A percentile compares a stretch with the other conserved stretches of the same genome.
Conservation (phyloP, 2,113 vertebrate genomes). For the Brachyhypopomus occidentalis region DNA sequence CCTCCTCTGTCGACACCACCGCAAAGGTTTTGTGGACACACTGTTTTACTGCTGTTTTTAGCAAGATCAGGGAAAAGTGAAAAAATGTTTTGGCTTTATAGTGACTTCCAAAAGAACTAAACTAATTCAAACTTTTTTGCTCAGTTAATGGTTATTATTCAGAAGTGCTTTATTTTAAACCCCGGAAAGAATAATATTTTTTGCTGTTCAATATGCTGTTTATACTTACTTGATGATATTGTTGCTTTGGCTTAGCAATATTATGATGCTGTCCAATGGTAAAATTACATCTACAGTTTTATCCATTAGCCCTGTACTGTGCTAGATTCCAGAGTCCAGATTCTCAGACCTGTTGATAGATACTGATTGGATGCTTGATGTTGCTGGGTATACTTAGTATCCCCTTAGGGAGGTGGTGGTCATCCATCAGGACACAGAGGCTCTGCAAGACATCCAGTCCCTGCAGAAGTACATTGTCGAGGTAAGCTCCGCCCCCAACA, state of each 20-base stretch:
- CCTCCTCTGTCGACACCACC: background rate
- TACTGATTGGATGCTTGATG: conserved; percentile 9
- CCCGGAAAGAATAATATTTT: too few relatives aligned
- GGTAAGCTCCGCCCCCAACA: conserved; percentile 71
- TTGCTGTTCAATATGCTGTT: too few relatives aligned
- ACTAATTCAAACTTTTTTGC: too few relatives aligned
- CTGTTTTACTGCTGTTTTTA: too few relatives aligned
- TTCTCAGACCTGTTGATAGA: conserved; percentile 10
- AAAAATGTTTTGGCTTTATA: background rate
- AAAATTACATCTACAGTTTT: background rate
- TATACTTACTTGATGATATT: too few relatives aligned
- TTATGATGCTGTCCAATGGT: too few relatives aligned
- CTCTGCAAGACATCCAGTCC: conserved; percentile 84
- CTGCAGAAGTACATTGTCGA: conserved; percentile 95
- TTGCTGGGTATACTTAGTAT: conserved; percentile 76
- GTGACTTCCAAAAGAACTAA: background rate
- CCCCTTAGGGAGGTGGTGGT: conserved; percentile 95
- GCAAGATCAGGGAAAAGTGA: too few relatives aligned
- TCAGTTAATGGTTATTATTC: too few relatives aligned
- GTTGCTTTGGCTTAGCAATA: too few relatives aligned
- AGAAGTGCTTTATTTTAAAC: too few relatives aligned
- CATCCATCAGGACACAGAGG: conserved; percentile 91
- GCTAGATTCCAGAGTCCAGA: background rate
- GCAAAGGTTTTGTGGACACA: too few relatives aligned
- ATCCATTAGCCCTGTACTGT: background rate